Evolutionary conservation across 1,140 invertebrate species (phyloP), one percentile per base, ranked within the genome.

Genomic region (Andrena cerasifolii): DNA sequence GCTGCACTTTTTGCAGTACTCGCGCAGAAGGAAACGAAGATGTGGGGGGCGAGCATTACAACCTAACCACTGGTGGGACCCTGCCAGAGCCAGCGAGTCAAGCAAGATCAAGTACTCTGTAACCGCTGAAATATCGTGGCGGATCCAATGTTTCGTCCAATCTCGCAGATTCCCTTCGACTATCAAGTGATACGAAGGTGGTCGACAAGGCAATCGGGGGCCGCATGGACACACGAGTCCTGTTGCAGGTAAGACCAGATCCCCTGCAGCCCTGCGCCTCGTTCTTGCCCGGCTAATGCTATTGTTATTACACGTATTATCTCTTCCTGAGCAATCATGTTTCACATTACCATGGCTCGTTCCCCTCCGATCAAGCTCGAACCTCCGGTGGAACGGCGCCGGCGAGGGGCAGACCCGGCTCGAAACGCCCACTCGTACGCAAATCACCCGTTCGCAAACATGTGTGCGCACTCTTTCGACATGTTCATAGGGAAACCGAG

Each of bases 301-400:
- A 89, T 91, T 90, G 89, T 91, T 90, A 91, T 91, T 91, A 91
- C 89, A 88, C 85, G 86, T 89, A 90, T 92, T 91, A 90, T 90
- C 91, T 90, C 88, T 86, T 84, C 85, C 82, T 87, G 86, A 90
- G 90, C 91, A 91, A 92, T 91, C 91, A 91, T 89, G 87, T 88
- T 91, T 91, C 87, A 82, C 89, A 90, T 91, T 91, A 90, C 89
- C 87, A 82, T 90, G 76, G 80, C 68, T 79, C 65, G 86, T 80
- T 86, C 72, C 76, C 59, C 72, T 73, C 59, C 79, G 86, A 79
- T 72, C 81, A 66, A 53, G 78, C 58, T 53, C 70, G 68, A 83
- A 72, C 61, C 81, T 54, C 73, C 81, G 40, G n/a, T 71, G 70
- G 58, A 73, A 77, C 68, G 76, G 63, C 71, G 81, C 73, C 66